These are phyloP conservation scores for Leptinotarsa tumamoca DNA, from an alignment of 2,888 invertebrate species.

Conservation along the genomic window DNA sequence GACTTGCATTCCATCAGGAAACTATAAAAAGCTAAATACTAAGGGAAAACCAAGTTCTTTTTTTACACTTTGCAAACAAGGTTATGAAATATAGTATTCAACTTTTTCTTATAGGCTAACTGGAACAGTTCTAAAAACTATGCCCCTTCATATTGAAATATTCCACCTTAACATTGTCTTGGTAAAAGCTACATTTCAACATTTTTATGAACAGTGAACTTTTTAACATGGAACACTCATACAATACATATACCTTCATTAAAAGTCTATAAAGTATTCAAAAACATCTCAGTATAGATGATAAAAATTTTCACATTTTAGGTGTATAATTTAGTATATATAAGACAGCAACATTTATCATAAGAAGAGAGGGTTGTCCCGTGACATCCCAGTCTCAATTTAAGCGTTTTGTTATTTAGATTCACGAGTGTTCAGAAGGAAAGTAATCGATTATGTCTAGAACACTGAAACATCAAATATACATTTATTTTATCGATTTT, in stretches of 20 bases:
- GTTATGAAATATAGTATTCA: constrained; percentile 1
- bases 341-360: constrained; percentile 56
- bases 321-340: constrained; percentile 48
- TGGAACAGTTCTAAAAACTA: not conserved
- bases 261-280: constrained; percentile 47
- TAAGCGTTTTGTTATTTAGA: constrained; percentile 54
- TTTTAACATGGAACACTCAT: constrained; percentile 40
- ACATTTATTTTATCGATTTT: too few species aligned
- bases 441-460: constrained; percentile 1
- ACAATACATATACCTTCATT: constrained; percentile 32
- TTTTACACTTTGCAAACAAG: not conserved
- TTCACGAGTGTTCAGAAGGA: constrained; percentile 18
- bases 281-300: constrained; percentile 48
- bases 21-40: not conserved
- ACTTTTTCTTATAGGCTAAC: constrained; percentile 6
- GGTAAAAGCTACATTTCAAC: constrained; percentile 25
- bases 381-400: constrained; percentile 52
- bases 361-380: constrained; percentile 55
- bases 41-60: not conserved
- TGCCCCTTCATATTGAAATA: constrained; percentile 32
- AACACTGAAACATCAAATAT: too few species aligned
- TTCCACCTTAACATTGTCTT: constrained; percentile 12
- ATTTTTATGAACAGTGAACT: constrained; percentile 26
- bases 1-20: not conserved
- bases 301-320: constrained; percentile 41